Base-by-base conservation (phyloP, 2,797 vertebrate species). In the Propithecus deckenii region DNA sequence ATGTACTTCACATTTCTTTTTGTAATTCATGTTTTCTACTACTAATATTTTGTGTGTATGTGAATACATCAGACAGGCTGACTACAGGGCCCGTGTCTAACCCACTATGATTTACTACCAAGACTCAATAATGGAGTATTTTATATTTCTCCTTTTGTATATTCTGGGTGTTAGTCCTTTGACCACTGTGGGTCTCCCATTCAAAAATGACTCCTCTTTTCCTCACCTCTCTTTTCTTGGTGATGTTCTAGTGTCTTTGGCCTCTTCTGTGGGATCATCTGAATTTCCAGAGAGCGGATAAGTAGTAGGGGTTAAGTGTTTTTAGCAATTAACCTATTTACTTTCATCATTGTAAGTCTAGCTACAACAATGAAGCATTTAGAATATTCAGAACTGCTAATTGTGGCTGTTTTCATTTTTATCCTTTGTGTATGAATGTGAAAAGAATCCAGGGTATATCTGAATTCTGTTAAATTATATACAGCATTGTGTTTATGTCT, bases 401-500 rank as follows among this genome's bases (percentile, higher is more conserved):
- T 59, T 59, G 1, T 65, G 35, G 13, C 10, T 86, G 8, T 78
- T 59, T 84, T 63, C 35, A 69, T n/a, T 78, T n/a, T 72, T 93
- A 71, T 76, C 5, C 14, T 43, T 92, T 57, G 5, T 71, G 4
- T 91, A 48, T 83, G 67, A 81, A 78, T 61, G 61, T 84, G 30
- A 78, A 72, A 94, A 57, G 7, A 94, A 83, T 65, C 30, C 18
- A 79, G 30, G 5, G 7, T 74, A 43, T 88, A 65, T 59, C 2
- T 86, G 7, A 87, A 71, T 80, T 91, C 30, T 80, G 7, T 79
- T 79, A 84, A 89, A 57, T 89, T 87, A 35, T 93, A 41, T 50
- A 55, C 6, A 74, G 15, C 5, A 61, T 71, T 35, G 23, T 74
- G 11, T 88, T 94, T 91, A 59, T 85, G 4, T 74, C 22, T 59